Evolutionary conservation across 2,888 invertebrate genomes (phyloP).

Genomic region (Zaprionus lineosus): DNA sequence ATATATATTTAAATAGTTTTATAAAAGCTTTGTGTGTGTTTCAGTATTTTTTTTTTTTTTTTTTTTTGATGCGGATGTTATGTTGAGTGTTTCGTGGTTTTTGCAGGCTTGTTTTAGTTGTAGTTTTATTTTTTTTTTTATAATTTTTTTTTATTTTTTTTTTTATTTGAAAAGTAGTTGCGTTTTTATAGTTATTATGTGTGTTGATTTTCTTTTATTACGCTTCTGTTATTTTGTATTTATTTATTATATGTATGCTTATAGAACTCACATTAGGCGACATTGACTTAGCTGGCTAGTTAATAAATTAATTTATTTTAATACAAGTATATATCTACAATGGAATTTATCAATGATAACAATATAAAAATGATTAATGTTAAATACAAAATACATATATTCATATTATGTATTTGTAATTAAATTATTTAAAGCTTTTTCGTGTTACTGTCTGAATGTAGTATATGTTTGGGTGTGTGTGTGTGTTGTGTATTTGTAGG

Average conservation of each 20-base stretch:
- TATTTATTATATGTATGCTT: constrained; percentile 55
- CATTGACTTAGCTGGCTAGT: constrained; percentile 73
- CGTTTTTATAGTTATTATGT: constrained; percentile 46
- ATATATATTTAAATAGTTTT: constrained; percentile 70
- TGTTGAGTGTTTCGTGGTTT: constrained; percentile 30
- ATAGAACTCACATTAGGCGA: constrained; percentile 78
- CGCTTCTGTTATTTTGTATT: constrained; percentile 35
- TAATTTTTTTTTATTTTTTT: constrained; percentile 23
- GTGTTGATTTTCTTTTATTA: too few species aligned
- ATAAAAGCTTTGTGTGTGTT: constrained; percentile 70
- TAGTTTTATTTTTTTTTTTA: constrained; percentile 23
- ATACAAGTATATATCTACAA: constrained; percentile 75
- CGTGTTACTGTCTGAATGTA: constrained; percentile 25
- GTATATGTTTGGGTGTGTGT: constrained; percentile 13
- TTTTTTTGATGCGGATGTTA: constrained; percentile 35
- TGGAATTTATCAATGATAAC: constrained; percentile 65
- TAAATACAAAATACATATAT: constrained; percentile 40
- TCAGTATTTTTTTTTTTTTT: constrained; percentile 30
- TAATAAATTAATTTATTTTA: constrained; percentile 50
- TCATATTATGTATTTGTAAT: constrained; percentile 56
- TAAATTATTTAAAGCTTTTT: constrained; percentile 80
- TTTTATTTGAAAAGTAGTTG: constrained; percentile 53
- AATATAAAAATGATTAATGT: constrained; percentile 69
- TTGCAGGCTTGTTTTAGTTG: constrained; percentile 49
- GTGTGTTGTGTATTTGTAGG: constrained; percentile 29